Evolutionary conservation across 2,797 vertebrate genomes (phyloP), one percentile per base, ranked within the genome.

Genomic region (Mus caroli): DNA sequence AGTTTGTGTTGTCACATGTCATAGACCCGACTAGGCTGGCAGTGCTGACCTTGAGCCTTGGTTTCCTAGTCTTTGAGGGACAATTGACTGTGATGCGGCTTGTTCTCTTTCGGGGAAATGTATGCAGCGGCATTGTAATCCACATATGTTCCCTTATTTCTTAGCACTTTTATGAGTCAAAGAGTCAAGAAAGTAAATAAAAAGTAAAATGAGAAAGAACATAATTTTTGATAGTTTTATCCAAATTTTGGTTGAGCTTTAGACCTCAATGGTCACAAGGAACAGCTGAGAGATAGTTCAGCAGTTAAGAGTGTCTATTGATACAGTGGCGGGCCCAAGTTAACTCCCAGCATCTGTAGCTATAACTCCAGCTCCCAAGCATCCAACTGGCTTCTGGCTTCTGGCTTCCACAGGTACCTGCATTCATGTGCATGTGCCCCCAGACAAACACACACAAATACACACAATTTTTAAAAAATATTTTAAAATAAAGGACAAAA

Each of bases 141-240:
- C 76, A 87, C 62, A 83, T 20, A 62, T 83, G 22, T 7, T 69
- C 56, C 54, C 14, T 60, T 95, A 15, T 26, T 96, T 22, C 43
- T 89, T 83, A 58, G 26, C 83, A 46, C 15, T 50, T 91, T 90
- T 85, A 22, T 91, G 50, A 34, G n/a, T 79, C 43, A 90, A 56
- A 78, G 73, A 94, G 43, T 71, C 5, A 43, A 12, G 20, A 95
- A 88, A 31, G 26, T 31, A 69, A 95, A 71, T 79, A 82, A 93
- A 75, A 82, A n/a, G 3, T 26, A 31, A 64, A 88, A 22, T 79
- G 50, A 56, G 64, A 80, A 94, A 90, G 2, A 90, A 82, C 6
- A 40, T 82, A 69, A 34, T 67, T 89, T 95, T 88, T 92, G 14
- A 60, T 94, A 28, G 22, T 79, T 94, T 92, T 88, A 17, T 43